Percentiles rank a stretch among this genome's conserved stretches.
Conservation (phyloP, 1,140 invertebrate species). For the Tachypleus tridentatus region DNA sequence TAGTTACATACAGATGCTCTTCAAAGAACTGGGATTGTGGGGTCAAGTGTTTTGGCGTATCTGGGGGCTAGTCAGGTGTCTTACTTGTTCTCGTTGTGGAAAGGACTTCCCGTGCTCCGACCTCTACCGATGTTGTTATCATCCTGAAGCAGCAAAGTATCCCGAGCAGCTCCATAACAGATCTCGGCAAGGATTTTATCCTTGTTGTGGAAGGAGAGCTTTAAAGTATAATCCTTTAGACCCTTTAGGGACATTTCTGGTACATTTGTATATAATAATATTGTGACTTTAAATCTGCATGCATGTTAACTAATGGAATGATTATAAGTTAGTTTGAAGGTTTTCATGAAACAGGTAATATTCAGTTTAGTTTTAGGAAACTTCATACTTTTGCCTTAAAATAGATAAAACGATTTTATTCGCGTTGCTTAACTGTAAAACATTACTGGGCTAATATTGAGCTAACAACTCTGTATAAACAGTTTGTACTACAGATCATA, state of each 20-base stretch:
- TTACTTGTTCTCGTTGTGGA: constrained; percentile 14
- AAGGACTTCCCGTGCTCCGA: constrained; percentile 16
- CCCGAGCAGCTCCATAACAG: constrained; percentile 9
- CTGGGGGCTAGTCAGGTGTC: constrained; percentile 15
- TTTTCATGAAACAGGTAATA: too few relatives aligned
- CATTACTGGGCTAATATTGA: too few relatives aligned
- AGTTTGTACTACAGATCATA: too few relatives aligned
- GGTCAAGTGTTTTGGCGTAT: constrained; percentile 17
- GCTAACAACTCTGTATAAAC: too few relatives aligned
- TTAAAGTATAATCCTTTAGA: constrained; percentile 19
- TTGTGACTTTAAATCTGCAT: too few relatives aligned
- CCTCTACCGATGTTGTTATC: constrained; percentile 15
- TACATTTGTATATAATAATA: too few relatives aligned
- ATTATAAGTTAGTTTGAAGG: too few relatives aligned
- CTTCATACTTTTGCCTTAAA: too few relatives aligned
- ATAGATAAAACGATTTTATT: too few relatives aligned
- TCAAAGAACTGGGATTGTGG: constrained; percentile 15
- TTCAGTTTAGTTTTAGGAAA: too few relatives aligned
- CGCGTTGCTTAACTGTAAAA: too few relatives aligned
- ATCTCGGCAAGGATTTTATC: constrained; percentile 11
- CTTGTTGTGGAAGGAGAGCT: constrained; percentile 15
- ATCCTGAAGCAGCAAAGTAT: constrained; percentile 12
- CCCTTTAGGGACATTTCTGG: constrained; percentile 5
- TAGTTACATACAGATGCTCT: constrained; percentile 13
- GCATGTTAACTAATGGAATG: too few relatives aligned